Conservation (phyloP, 1,140 invertebrate species). For the Tetragonula clypearis region DNA sequence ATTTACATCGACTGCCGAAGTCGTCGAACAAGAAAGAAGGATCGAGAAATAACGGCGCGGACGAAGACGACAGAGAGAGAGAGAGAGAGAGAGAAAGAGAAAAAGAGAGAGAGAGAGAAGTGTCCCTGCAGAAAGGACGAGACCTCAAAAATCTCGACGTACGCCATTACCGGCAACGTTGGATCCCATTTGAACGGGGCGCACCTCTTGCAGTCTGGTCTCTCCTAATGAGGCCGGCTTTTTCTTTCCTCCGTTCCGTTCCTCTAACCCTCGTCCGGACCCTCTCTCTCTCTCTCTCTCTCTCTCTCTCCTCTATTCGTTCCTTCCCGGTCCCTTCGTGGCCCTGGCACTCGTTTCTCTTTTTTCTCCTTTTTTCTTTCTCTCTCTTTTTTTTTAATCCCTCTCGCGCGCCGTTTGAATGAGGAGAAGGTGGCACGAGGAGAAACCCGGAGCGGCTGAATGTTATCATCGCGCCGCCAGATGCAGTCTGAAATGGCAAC, state of each 20-base stretch:
- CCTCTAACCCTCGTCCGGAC: conserved; percentile 19
- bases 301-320: conserved; percentile 11
- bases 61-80: background rate
- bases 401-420: conserved; percentile 35
- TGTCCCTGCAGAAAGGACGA: conserved; percentile 55
- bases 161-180: conserved; percentile 61
- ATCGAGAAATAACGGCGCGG: background rate
- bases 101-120: background rate
- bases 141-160: conserved; percentile 64
- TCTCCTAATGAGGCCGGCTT: conserved; percentile 73
- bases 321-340: background rate
- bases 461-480: conserved; percentile 64
- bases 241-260: conserved; percentile 64
- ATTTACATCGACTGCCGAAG: conserved; percentile 37
- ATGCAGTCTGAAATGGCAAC: conserved; percentile 60
- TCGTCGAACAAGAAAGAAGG: background rate
- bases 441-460: conserved; percentile 47
- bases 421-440: conserved; percentile 42
- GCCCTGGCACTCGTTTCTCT: conserved; percentile 17
- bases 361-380: background rate
- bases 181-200: conserved; percentile 70
- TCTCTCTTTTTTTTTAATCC: conserved; percentile 3
- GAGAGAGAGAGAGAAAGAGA: too few species aligned
- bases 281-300: conserved; percentile 23
- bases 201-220: conserved; percentile 58